Conservation (phyloP, 2,113 vertebrate genomes). For the Pleuronectes platessa region DNA sequence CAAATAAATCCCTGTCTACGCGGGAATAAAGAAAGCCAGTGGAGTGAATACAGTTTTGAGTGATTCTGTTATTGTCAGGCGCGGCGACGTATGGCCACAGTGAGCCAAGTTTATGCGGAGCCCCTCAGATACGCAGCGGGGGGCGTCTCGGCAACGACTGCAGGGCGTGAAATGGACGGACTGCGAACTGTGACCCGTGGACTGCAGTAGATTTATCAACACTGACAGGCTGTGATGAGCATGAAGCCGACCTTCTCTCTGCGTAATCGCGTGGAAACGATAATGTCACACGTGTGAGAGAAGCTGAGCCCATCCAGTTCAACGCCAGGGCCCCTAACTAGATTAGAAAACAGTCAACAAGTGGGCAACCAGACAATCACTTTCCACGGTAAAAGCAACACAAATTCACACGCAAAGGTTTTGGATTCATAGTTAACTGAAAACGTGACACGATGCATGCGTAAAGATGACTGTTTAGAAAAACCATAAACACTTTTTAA, state of each 20-base stretch:
- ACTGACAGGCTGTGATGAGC: neutral
- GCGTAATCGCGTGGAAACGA: neutral
- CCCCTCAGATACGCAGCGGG: neutral
- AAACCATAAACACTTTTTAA: no score
- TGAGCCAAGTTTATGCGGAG: neutral
- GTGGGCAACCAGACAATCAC: neutral
- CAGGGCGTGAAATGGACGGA: neutral
- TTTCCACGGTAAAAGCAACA: neutral
- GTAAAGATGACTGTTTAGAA: no score
- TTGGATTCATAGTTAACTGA: no score
- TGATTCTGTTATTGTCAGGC: neutral
- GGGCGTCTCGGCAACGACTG: neutral
- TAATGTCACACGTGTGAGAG: neutral
- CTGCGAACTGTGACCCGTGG: neutral
- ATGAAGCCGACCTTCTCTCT: no score
- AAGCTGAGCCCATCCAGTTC: neutral
- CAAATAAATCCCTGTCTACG: conserved; percentile 3
- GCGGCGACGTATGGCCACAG: neutral
- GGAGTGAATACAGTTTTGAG: neutral
- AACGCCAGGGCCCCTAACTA: neutral
- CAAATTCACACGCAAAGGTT: no score
- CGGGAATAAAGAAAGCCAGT: neutral
- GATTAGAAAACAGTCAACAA: neutral
- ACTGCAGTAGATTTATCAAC: neutral
- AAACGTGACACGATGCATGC: no score